Percentiles rank a stretch among this genome's conserved stretches.
phyloP scores from a whole-genome alignment of 2,113 vertebrate genomes.

The Sceloporus tristichus region DNA sequence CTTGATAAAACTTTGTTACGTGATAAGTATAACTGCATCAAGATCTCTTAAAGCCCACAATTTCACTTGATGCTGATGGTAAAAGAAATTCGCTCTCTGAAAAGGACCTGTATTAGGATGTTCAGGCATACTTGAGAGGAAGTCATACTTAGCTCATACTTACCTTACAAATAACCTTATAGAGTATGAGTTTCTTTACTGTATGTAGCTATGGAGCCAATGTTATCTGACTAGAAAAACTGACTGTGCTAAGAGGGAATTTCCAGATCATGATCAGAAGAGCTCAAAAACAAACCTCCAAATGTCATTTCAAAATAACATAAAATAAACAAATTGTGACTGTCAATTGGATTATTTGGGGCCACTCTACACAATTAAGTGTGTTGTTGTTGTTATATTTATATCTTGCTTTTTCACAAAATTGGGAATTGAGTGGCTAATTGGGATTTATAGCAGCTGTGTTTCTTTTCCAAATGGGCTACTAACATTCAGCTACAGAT shows the following conservation, averaged over 20 bases:
- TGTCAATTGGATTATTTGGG: background rate
- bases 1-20: background rate
- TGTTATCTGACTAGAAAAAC: background rate
- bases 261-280: background rate
- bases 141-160: background rate
- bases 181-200: background rate
- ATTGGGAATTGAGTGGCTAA: no score
- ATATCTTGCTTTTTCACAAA: no score
- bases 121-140: background rate
- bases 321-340: background rate
- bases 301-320: background rate
- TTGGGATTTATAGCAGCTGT: background rate
- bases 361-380: no score
- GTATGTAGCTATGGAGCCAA: background rate
- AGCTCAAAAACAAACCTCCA: background rate
- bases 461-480: background rate
- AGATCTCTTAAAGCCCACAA: slow-evolving; percentile 13
- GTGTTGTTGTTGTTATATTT: no score
- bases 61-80: slow-evolving; percentile 8
- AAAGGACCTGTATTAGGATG: background rate
- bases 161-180: background rate
- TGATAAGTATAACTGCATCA: background rate
- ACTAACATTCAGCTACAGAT: background rate
- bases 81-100: background rate
- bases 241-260: background rate